A percentile compares a stretch with the other conserved stretches of the same genome.
phyloP scores from a whole-genome alignment of 2,797 vertebrate genomes.

The Neosilurus mollespiculum region DNA sequence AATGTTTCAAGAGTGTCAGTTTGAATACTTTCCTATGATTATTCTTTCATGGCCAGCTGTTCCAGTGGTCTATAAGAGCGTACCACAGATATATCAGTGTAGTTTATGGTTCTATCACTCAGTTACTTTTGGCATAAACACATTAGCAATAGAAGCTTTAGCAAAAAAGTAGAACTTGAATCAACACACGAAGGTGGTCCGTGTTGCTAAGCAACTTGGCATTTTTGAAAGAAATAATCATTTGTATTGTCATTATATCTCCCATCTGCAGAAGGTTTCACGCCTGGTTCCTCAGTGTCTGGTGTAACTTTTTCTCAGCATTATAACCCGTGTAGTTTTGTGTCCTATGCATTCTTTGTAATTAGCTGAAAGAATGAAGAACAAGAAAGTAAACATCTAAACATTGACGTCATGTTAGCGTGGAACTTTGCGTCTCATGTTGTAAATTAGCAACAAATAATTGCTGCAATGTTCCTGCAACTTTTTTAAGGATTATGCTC shows the following conservation, averaged over 20 bases:
- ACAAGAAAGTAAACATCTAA: neutral
- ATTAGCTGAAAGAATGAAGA: neutral
- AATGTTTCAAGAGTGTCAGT: neutral
- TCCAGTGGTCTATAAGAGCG: neutral
- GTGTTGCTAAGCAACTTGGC: conserved; percentile 24
- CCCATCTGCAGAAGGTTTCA: conserved; percentile 2
- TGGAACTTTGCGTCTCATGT: conserved; percentile 3
- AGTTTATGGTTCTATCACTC: conserved; percentile 2
- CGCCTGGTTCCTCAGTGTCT: neutral
- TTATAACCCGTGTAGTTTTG: neutral
- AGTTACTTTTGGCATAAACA: neutral
- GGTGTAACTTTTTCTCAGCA: neutral
- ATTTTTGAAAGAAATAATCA: conserved; percentile 6
- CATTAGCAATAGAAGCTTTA: neutral
- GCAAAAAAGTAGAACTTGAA: neutral
- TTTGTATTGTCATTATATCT: conserved; percentile 15
- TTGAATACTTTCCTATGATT: neutral
- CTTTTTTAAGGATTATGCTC: conserved; percentile 35
- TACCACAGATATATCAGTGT: neutral
- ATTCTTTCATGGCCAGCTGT: neutral
- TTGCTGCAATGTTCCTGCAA: conserved; percentile 30
- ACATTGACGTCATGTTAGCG: neutral
- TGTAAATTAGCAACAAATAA: neutral
- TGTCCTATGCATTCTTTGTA: neutral
- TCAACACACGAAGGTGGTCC: conserved; percentile 11